phyloP scores from a whole-genome alignment of 2,888 invertebrate species.

The Eupithecia insigniata region DNA sequence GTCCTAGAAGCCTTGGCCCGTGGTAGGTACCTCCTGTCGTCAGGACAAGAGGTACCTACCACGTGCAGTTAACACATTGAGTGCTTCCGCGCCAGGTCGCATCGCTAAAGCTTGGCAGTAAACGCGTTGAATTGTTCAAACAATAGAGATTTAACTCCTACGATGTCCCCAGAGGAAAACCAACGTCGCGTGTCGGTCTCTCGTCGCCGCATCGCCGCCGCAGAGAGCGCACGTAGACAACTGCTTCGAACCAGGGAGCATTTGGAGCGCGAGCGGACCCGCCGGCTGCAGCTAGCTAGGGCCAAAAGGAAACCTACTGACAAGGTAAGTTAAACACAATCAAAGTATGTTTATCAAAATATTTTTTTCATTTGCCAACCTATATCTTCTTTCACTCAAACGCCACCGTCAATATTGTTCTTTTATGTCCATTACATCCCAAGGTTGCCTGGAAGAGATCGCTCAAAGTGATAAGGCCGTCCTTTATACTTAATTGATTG shows the following conservation, averaged over 20 bases:
- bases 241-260: constrained; percentile 78
- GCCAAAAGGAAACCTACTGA: constrained; percentile 64
- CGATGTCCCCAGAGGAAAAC: constrained; percentile 12
- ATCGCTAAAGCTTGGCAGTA: not conserved
- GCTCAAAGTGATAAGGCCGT: too few relatives aligned
- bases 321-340: constrained; percentile 1
- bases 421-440: too few relatives aligned
- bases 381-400: too few relatives aligned
- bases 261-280: constrained; percentile 79
- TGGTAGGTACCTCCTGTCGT: not conserved
- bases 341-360: too few relatives aligned
- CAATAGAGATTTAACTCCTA: not conserved
- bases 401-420: too few relatives aligned
- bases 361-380: too few relatives aligned
- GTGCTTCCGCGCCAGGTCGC: not conserved
- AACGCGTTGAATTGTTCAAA: not conserved
- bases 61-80: not conserved
- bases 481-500: too few relatives aligned
- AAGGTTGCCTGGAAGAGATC: too few relatives aligned
- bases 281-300: constrained; percentile 78
- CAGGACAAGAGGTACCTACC: too few relatives aligned
- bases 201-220: constrained; percentile 29
- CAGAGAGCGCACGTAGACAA: constrained; percentile 40
- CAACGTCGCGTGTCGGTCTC: constrained; percentile 23
- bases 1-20: not conserved